Percentiles rank a stretch among this genome's conserved stretches.
These are phyloP conservation scores for Drosophila austrosaltans DNA, from an alignment of 2,888 invertebrate species.

Conservation along the genomic window DNA sequence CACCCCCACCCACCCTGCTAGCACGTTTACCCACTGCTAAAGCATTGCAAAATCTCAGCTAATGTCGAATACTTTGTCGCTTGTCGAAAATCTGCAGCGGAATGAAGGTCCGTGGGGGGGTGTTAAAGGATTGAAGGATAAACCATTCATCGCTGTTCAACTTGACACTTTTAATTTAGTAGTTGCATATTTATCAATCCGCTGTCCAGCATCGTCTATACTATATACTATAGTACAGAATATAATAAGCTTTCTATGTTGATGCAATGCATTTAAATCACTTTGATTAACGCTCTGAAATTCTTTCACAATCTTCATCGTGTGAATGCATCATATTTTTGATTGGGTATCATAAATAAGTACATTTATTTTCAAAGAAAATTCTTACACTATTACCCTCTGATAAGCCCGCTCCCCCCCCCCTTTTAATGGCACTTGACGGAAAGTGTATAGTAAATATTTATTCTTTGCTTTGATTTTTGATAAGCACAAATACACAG, in stretches of 20 bases:
- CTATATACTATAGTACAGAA: background rate
- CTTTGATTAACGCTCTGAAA: slow-evolving; percentile 14
- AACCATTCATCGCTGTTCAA: slow-evolving; percentile 21
- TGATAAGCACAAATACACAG: slow-evolving; percentile 24
- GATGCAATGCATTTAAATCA: slow-evolving; percentile 32
- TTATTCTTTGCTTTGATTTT: slow-evolving; percentile 26
- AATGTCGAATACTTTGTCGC: slow-evolving; percentile 72
- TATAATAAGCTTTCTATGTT: slow-evolving; percentile 37
- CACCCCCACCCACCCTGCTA: slow-evolving; percentile 18
- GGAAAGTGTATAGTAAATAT: slow-evolving; percentile 39
- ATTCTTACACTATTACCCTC: background rate
- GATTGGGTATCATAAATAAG: slow-evolving; percentile 8
- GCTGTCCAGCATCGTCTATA: slow-evolving; percentile 10
- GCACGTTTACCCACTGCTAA: slow-evolving; percentile 48
- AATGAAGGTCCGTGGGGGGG: slow-evolving; percentile 14
- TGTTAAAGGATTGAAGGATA: background rate
- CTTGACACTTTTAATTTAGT: slow-evolving; percentile 67
- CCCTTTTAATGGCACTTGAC: slow-evolving; percentile 26
- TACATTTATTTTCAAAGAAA: slow-evolving; percentile 12
- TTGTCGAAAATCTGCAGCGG: slow-evolving; percentile 37
- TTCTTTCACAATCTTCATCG: slow-evolving; percentile 4
- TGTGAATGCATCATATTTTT: slow-evolving; percentile 2
- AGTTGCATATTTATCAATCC: slow-evolving; percentile 64
- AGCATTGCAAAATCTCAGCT: slow-evolving; percentile 73
- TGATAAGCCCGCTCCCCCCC: background rate